Evolutionary conservation across 2,797 vertebrate genomes (phyloP).

Genomic region (Urocyon cinereoargenteus): DNA sequence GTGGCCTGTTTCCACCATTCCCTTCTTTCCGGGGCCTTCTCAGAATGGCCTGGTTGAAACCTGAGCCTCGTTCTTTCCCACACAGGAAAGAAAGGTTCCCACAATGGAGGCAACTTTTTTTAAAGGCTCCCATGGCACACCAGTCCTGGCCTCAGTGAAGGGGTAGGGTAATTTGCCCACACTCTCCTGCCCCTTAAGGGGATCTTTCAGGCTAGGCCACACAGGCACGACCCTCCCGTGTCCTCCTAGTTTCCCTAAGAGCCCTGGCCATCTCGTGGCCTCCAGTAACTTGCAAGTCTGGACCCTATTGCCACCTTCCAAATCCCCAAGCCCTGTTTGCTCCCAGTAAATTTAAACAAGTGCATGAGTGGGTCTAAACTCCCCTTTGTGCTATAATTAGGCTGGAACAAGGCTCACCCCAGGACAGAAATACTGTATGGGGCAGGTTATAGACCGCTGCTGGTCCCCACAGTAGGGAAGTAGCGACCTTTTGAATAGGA

Average conservation of each 20-base stretch:
- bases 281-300: conserved; percentile 64
- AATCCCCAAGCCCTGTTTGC: conserved; percentile 67
- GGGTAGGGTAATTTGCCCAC: background rate
- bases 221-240: background rate
- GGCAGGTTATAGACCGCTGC: conserved; percentile 73
- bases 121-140: background rate
- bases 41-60: conserved; percentile 18
- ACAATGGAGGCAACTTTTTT: background rate
- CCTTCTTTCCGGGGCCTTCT: conserved; percentile 29
- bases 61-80: conserved; percentile 25
- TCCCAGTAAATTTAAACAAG: conserved; percentile 80
- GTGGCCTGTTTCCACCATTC: background rate
- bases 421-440: conserved; percentile 81
- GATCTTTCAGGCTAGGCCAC: background rate
- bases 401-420: conserved; percentile 80
- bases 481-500: conserved; percentile 79
- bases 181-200: background rate
- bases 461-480: conserved; percentile 82
- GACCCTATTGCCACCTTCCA: conserved; percentile 53
- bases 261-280: background rate
- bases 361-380: conserved; percentile 78
- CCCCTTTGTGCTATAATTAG: conserved; percentile 84
- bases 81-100: background rate
- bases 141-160: background rate
- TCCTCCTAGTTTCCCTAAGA: background rate